Base-by-base conservation (phyloP, 1,140 invertebrate species). In the Oscheius sp. region DNA sequence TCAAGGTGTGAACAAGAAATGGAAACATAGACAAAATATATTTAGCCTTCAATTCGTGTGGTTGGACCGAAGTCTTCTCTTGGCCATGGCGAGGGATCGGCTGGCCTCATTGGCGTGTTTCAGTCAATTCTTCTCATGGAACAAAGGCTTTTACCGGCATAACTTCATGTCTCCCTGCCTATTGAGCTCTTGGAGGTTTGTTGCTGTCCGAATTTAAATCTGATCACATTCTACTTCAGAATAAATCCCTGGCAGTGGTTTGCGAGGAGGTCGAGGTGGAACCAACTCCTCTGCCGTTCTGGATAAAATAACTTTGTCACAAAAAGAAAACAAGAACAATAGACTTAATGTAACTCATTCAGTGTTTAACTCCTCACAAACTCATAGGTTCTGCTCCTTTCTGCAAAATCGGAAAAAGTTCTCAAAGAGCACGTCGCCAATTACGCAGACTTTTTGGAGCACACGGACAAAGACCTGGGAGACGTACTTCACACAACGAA, bases 181-280 rank as follows among this genome's bases (percentile, higher is more conserved):
- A 58, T 55, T 18, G 67, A 68, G 36, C 49, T 58, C 38, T 42
- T 68, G 18, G 67, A 55, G 2, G 67, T 55, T 55, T 23, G n/a
- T n/a, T n/a, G n/a, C n/a, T n/a, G n/a, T n/a, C n/a, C n/a, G 23
- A 23, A 13, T 13, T n/a, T 42, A 42, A 42, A 42, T 10, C 10
- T 55, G 23, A 20, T 26, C 7, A 55, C 7, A 55, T 7, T 4
- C 7, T 23, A 55, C 4, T 55, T 7, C 23, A 68, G 18, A 38
- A 68, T 2, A 68, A 68, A 31, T 59, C 52, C 29, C 46, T 74
- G 42, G 52, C 45, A 2, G 31, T 74, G 31, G 65, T 74, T 34
- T 61, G 63, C 32, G 72, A 74, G 26, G 72, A 74, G 31, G 61
- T 62, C 23, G 38, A 67, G 72, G 72, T n/a, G 72, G 72, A 36